These are phyloP conservation scores for Bagarius yarrelli DNA, from an alignment of 2,113 vertebrate genomes.

Conservation along the genomic window DNA sequence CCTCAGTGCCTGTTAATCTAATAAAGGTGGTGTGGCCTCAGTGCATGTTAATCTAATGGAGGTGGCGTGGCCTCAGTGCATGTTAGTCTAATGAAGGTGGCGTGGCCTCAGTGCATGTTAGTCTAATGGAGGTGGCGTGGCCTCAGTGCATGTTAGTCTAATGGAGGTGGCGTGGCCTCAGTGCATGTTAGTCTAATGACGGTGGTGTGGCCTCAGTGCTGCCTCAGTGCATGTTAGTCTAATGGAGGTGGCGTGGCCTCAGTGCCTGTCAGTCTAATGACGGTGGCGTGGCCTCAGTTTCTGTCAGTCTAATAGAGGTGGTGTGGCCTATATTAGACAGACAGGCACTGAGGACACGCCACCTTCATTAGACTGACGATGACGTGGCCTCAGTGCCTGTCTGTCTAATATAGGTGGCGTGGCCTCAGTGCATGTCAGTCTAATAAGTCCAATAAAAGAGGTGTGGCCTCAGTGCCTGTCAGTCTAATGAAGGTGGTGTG, in stretches of 20 bases:
- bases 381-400: not conserved
- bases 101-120: not conserved
- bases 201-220: not conserved
- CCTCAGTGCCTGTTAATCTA: not conserved
- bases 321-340: not conserved
- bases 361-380: not conserved
- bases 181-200: not conserved
- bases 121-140: not conserved
- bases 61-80: not conserved
- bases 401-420: not conserved
- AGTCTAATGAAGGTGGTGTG: not conserved
- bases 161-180: too few relatives aligned
- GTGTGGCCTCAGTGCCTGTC: not conserved
- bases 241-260: not conserved
- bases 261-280: not conserved
- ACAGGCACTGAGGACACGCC: too few relatives aligned
- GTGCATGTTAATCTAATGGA: not conserved
- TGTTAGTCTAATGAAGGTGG: not conserved
- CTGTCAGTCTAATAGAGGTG: not conserved
- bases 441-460: not conserved
- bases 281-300: not conserved
- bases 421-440: not conserved
- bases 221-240: too few relatives aligned
- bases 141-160: not conserved
- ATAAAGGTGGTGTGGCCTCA: not conserved